phyloP scores from a whole-genome alignment of 1,140 invertebrate genomes.

The Scaptomyza hsui region DNA sequence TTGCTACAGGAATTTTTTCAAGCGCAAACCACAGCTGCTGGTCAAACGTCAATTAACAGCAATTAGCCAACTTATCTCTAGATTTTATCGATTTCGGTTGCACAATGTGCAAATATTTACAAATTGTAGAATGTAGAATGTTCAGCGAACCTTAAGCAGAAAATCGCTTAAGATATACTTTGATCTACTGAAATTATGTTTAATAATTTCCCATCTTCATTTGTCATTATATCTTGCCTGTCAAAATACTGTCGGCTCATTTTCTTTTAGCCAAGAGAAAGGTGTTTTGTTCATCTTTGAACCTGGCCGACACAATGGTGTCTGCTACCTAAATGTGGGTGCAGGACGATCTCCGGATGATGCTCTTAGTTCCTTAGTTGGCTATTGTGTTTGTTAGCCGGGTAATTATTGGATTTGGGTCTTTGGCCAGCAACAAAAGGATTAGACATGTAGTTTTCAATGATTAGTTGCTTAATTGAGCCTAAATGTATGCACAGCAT shows the following conservation, averaged over 20 bases:
- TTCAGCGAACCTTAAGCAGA: background rate
- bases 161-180: background rate
- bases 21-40: slow-evolving; percentile 53
- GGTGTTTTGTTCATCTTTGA: slow-evolving; percentile 52
- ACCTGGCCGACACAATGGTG: slow-evolving; percentile 44
- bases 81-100: slow-evolving; percentile 40
- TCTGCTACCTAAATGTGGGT: slow-evolving; percentile 59
- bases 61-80: slow-evolving; percentile 30
- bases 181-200: background rate
- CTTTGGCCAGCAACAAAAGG: slow-evolving; percentile 47
- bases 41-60: slow-evolving; percentile 36
- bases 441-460: slow-evolving; percentile 67
- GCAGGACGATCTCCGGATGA: slow-evolving; percentile 18
- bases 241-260: slow-evolving; percentile 75
- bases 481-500: slow-evolving; percentile 73
- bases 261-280: slow-evolving; percentile 35
- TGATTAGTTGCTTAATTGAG: slow-evolving; percentile 78
- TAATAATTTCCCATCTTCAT: background rate
- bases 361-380: slow-evolving; percentile 3
- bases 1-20: slow-evolving; percentile 13
- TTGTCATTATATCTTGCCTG: slow-evolving; percentile 31
- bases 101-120: slow-evolving; percentile 24
- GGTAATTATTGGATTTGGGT: slow-evolving; percentile 37
- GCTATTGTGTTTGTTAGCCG: slow-evolving; percentile 33
- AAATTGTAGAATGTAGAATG: slow-evolving; percentile 2